These are phyloP conservation scores for Holothuria leucospilota DNA, from an alignment of 53 echinoderm and acorn worm genomes.

Conservation along the genomic window DNA sequence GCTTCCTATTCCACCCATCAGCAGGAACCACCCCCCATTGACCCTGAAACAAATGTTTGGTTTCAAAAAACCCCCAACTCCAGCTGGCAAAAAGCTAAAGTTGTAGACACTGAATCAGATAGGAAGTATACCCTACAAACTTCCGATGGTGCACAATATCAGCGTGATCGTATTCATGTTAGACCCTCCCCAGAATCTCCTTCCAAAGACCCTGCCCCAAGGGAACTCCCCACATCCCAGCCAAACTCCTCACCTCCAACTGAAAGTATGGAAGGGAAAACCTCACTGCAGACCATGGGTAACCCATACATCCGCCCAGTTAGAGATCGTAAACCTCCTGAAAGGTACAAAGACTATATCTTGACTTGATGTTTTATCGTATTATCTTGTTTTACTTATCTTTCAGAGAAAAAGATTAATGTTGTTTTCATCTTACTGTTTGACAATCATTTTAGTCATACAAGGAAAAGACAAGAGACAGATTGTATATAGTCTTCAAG, in stretches of 20 bases:
- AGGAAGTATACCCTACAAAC: conserved; percentile 37
- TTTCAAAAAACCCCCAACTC: too few species aligned
- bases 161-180: too few species aligned
- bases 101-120: conserved; percentile 27
- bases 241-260: neutral
- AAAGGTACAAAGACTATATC: conserved; percentile 20
- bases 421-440: too few species aligned
- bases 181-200: conserved; percentile 8
- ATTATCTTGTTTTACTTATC: too few species aligned
- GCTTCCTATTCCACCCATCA: conserved; percentile 27
- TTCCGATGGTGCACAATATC: conserved; percentile 30
- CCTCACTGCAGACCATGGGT: neutral
- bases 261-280: neutral
- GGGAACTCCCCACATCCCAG: too few species aligned
- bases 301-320: neutral
- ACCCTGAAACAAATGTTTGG: too few species aligned
- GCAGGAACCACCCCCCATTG: conserved; percentile 39
- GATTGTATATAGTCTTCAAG: too few species aligned
- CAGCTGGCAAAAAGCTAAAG: conserved; percentile 53
- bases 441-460: too few species aligned
- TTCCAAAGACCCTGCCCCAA: too few species aligned
- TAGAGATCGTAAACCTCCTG: too few species aligned
- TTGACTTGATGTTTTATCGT: conserved; percentile 8
- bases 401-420: too few species aligned
- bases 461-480: too few species aligned